phyloP scores from a whole-genome alignment of 2,113 vertebrate species.

The Pseudopipra pipra region DNA sequence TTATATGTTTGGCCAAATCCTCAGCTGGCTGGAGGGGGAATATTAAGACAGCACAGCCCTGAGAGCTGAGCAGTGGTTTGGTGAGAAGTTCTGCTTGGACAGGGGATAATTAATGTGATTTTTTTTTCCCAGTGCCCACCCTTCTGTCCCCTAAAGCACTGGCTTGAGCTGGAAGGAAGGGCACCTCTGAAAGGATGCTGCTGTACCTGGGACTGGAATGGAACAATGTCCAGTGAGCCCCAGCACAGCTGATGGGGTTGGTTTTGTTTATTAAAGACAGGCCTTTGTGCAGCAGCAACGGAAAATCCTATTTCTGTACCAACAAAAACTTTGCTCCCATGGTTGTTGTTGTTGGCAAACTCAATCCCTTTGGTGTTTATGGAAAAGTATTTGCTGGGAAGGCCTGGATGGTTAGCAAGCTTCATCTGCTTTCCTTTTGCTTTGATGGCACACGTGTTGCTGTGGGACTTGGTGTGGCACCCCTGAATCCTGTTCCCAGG shows the following conservation, averaged over 20 bases:
- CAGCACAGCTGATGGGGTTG: neutral
- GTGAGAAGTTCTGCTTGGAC: neutral
- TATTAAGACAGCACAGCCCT: neutral
- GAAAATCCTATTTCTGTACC: constrained; percentile 60
- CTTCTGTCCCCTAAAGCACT: neutral
- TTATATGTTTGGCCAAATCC: neutral
- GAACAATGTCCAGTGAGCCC: neutral
- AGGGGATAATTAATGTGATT: neutral
- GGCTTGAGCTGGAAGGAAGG: neutral
- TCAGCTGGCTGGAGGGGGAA: neutral
- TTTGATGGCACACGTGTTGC: neutral
- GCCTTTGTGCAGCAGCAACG: constrained; percentile 3
- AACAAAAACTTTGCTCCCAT: constrained; percentile 16
- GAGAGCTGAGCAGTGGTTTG: neutral
- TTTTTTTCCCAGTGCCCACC: neutral
- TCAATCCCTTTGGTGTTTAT: constrained; percentile 4
- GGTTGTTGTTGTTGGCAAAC: constrained; percentile 40
- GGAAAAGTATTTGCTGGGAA: constrained; percentile 30
- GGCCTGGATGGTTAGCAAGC: neutral
- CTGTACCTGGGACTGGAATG: neutral
- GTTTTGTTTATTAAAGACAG: constrained; percentile 36
- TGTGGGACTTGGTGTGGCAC: neutral
- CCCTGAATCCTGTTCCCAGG: neutral
- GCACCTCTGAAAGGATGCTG: neutral
- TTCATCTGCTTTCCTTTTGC: constrained; percentile 7